Evolutionary conservation across 2,113 vertebrate genomes (phyloP).

Genomic region (Melanotaenia duboulayi): DNA sequence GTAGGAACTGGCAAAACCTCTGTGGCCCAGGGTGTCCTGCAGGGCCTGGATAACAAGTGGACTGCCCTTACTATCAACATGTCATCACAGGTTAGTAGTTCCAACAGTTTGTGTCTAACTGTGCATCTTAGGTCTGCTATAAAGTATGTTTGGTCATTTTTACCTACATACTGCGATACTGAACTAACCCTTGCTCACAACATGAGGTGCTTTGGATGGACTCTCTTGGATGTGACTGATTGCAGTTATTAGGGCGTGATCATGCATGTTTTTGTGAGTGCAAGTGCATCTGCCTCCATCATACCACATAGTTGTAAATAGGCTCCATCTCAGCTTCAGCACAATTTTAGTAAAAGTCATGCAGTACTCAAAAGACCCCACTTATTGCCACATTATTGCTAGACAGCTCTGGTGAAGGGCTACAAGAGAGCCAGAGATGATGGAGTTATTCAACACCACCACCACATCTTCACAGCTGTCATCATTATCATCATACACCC

Average conservation of each 20-base stretch:
- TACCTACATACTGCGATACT: background rate
- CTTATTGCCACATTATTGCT: slow-evolving; percentile 18
- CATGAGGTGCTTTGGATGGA: background rate
- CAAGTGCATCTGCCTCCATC: slow-evolving; percentile 6
- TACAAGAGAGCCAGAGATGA: slow-evolving; percentile 27
- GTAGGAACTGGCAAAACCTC: slow-evolving; percentile 92
- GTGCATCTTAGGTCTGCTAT: background rate
- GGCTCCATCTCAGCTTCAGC: slow-evolving; percentile 13
- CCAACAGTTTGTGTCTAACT: too few relatives aligned
- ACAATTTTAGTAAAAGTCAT: slow-evolving; percentile 45
- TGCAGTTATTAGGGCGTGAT: background rate
- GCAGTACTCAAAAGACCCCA: slow-evolving; percentile 3
- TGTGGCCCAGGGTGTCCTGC: slow-evolving; percentile 86
- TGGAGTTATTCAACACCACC: slow-evolving; percentile 32
- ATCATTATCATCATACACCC: slow-evolving; percentile 17
- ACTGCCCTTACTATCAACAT: slow-evolving; percentile 87
- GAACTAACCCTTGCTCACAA: background rate
- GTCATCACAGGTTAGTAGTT: slow-evolving; percentile 87
- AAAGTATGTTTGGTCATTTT: background rate
- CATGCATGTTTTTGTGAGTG: slow-evolving; percentile 1
- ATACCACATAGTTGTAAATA: background rate
- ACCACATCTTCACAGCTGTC: background rate
- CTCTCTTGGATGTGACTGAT: slow-evolving; percentile 3
- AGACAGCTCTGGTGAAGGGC: slow-evolving; percentile 28
- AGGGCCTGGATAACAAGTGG: slow-evolving; percentile 86